A percentile compares a stretch with the other conserved stretches of the same genome.
Evolutionary conservation across 1,140 invertebrate species (phyloP).

Genomic region (Probaryconus sp.): DNA sequence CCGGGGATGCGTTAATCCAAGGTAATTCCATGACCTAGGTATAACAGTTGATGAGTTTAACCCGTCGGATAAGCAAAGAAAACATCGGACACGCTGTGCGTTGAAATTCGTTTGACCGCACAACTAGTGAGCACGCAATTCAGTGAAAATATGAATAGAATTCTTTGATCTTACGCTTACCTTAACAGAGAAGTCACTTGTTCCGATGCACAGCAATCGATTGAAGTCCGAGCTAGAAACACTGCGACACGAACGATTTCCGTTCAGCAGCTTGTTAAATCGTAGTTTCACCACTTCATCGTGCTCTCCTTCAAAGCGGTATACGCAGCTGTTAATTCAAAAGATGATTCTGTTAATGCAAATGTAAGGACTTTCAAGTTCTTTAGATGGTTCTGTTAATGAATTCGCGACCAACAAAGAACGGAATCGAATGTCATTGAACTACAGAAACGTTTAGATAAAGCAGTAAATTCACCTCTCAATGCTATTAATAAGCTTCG

Average conservation of each 20-base stretch:
- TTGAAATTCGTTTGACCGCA: neutral
- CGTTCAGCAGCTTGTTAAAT: constrained; percentile 82
- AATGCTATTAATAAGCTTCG: neutral
- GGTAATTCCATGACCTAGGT: constrained; percentile 84
- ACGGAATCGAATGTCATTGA: constrained; percentile 10
- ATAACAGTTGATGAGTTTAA: constrained; percentile 28
- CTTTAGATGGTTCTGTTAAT: constrained; percentile 9
- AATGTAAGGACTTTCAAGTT: constrained; percentile 10
- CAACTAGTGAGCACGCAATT: too few species aligned
- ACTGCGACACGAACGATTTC: constrained; percentile 82
- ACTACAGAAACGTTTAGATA: constrained; percentile 3
- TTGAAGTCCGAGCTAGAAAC: constrained; percentile 83
- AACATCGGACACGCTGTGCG: neutral
- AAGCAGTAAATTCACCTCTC: neutral
- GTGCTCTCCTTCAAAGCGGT: constrained; percentile 89
- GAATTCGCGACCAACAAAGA: constrained; percentile 19
- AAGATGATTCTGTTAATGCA: constrained; percentile 40
- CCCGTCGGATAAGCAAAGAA: neutral
- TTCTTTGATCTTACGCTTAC: too few species aligned
- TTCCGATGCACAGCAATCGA: constrained; percentile 82
- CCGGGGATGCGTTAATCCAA: constrained; percentile 82
- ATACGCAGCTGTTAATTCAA: constrained; percentile 83
- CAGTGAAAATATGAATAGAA: too few species aligned
- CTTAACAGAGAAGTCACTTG: constrained; percentile 73
- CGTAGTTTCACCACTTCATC: constrained; percentile 86